Percentiles rank a stretch among this genome's conserved stretches.
These are phyloP conservation scores for Augiades crinisus DNA, from an alignment of 2,888 invertebrate genomes.

Conservation along the genomic window DNA sequence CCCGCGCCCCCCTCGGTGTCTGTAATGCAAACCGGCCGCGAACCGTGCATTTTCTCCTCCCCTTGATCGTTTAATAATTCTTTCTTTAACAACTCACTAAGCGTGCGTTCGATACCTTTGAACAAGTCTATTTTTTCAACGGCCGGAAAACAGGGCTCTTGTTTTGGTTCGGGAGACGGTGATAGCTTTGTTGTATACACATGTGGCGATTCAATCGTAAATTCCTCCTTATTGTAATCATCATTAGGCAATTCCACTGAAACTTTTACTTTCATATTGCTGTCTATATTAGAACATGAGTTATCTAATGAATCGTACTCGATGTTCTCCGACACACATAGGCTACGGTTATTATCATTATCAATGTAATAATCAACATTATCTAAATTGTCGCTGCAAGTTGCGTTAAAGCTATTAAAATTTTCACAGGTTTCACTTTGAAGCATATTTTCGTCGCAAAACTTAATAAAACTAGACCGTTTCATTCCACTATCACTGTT, in stretches of 20 bases:
- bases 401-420: slow-evolving; percentile 70
- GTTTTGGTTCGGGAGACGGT: slow-evolving; percentile 59
- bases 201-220: slow-evolving; percentile 45
- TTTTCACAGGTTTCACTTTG: slow-evolving; percentile 70
- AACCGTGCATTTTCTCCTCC: slow-evolving; percentile 71
- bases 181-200: slow-evolving; percentile 52
- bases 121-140: slow-evolving; percentile 74
- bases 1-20: slow-evolving; percentile 72
- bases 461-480: slow-evolving; percentile 55
- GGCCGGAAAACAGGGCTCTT: slow-evolving; percentile 39
- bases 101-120: slow-evolving; percentile 78
- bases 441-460: slow-evolving; percentile 71
- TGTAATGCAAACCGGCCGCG: slow-evolving; percentile 63
- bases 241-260: slow-evolving; percentile 55
- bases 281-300: slow-evolving; percentile 46
- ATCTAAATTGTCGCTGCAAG: slow-evolving; percentile 55
- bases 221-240: slow-evolving; percentile 40
- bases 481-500: slow-evolving; percentile 44
- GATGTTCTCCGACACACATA: slow-evolving; percentile 57
- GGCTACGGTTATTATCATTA: slow-evolving; percentile 56
- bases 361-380: slow-evolving; percentile 56
- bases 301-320: slow-evolving; percentile 63
- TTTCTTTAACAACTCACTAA: slow-evolving; percentile 79
- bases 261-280: slow-evolving; percentile 69
- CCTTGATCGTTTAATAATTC: slow-evolving; percentile 74